A percentile compares a stretch with the other conserved stretches of the same genome.
Evolutionary conservation across 2,797 vertebrate genomes (phyloP).

Genomic region (Aldrovandia affinis): DNA sequence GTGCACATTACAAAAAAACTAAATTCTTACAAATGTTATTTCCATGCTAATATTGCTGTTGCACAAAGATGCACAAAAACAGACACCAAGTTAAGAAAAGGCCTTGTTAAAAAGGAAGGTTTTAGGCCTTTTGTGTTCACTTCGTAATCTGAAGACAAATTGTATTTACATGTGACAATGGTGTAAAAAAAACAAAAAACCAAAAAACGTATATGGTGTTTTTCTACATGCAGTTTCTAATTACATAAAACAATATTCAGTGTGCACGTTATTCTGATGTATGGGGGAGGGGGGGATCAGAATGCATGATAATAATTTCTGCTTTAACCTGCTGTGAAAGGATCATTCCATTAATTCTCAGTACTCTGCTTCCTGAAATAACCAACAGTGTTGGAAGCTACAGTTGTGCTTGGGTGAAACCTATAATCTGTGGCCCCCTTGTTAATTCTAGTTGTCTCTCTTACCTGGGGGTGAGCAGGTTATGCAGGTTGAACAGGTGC

Average conservation of each 20-base stretch:
- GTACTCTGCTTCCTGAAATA: constrained; percentile 39
- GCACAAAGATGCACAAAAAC: too few species aligned
- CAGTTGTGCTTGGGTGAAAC: constrained; percentile 16
- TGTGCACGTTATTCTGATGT: neutral
- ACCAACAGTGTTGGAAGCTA: constrained; percentile 34
- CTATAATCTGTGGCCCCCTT: constrained; percentile 11
- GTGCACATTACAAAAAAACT: neutral
- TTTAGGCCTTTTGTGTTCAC: neutral
- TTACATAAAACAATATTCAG: neutral
- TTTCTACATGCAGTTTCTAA: neutral
- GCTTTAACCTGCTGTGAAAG: neutral
- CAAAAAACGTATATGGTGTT: neutral
- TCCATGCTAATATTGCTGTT: too few species aligned
- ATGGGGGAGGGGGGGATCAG: neutral
- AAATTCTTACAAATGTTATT: neutral
- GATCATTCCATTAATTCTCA: neutral
- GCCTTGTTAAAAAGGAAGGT: too few species aligned
- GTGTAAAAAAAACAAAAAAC: neutral
- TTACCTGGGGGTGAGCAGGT: constrained; percentile 25
- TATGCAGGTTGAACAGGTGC: constrained; percentile 4
- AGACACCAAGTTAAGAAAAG: too few species aligned
- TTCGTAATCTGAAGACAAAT: neutral
- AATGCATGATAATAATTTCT: neutral
- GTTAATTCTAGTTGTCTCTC: constrained; percentile 30
- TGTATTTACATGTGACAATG: neutral